phyloP scores from a whole-genome alignment of 2,797 vertebrate species.

The Tapirus indicus region DNA sequence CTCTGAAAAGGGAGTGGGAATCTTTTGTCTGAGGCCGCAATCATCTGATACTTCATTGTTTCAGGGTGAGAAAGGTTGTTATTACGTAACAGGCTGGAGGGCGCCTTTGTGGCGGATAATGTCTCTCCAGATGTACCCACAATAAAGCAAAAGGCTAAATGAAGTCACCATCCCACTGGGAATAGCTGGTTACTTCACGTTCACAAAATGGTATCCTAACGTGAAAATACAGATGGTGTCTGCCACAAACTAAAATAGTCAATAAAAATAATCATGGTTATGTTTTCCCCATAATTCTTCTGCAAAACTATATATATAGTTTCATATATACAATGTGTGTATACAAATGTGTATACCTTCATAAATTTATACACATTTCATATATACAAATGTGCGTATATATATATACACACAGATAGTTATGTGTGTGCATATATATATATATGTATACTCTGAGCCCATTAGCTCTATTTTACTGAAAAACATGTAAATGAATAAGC shows the following conservation, averaged over 20 bases:
- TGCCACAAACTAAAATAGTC: background rate
- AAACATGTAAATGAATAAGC: background rate
- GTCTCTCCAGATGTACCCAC: conserved; percentile 62
- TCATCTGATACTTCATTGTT: conserved; percentile 81
- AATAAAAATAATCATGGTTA: background rate
- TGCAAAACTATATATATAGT: background rate
- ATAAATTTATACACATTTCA: too few species aligned
- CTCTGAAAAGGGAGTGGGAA: conserved; percentile 65
- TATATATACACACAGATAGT: too few species aligned
- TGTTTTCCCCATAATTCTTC: background rate
- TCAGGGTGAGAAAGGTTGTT: conserved; percentile 73
- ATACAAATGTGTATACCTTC: background rate
- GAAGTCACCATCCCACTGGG: background rate
- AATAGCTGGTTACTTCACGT: conserved; percentile 24
- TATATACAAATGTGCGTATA: too few species aligned
- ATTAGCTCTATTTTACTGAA: background rate
- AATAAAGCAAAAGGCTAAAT: conserved; percentile 73
- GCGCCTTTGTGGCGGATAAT: conserved; percentile 74
- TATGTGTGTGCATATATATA: too few species aligned
- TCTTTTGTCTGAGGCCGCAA: conserved; percentile 71
- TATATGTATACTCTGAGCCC: background rate
- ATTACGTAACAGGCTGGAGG: conserved; percentile 69
- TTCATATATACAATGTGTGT: background rate
- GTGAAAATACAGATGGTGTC: conserved; percentile 37
- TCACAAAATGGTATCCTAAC: conserved; percentile 26